Percentiles rank a stretch among this genome's conserved stretches.
phyloP scores from a whole-genome alignment of 1,140 invertebrate genomes.

The Holcopasites calliopsidis region DNA sequence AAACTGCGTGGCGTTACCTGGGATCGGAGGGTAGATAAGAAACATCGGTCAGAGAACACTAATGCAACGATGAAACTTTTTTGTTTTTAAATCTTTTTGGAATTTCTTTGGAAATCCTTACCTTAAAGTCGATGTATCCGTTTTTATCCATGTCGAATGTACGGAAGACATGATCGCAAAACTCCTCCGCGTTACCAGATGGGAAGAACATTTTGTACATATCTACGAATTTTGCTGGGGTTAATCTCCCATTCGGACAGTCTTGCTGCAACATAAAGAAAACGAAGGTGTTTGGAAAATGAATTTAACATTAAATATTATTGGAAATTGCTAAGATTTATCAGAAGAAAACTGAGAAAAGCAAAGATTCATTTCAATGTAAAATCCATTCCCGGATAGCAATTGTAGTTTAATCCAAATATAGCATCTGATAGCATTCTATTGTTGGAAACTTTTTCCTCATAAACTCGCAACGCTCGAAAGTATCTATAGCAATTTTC shows the following conservation, averaged over 20 bases:
- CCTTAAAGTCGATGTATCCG: conserved; percentile 98
- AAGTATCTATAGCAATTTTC: not conserved
- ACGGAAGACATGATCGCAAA: conserved; percentile 99
- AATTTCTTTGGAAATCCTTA: conserved; percentile 73
- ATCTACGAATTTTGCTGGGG: conserved; percentile 99
- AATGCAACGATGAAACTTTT: too few species aligned
- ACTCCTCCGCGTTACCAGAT: conserved; percentile 98
- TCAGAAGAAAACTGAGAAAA: too few species aligned
- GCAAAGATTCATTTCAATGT: too few species aligned
- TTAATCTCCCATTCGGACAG: conserved; percentile 98
- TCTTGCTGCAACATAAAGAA: conserved; percentile 92
- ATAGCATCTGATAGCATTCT: too few species aligned
- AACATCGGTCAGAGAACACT: too few species aligned
- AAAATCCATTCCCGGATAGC: too few species aligned
- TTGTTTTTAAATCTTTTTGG: not conserved
- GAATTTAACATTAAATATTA: too few species aligned
- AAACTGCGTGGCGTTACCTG: too few species aligned
- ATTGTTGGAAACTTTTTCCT: too few species aligned
- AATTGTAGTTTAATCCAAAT: too few species aligned
- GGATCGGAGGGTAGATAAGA: too few species aligned
- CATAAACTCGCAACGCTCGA: not conserved
- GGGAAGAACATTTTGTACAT: conserved; percentile 99
- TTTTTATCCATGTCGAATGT: conserved; percentile 99
- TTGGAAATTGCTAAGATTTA: too few species aligned
- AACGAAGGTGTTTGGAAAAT: not conserved